Percentiles rank a stretch among this genome's conserved stretches.
Conservation (phyloP, 1,140 invertebrate species). For the Nymphalis io region DNA sequence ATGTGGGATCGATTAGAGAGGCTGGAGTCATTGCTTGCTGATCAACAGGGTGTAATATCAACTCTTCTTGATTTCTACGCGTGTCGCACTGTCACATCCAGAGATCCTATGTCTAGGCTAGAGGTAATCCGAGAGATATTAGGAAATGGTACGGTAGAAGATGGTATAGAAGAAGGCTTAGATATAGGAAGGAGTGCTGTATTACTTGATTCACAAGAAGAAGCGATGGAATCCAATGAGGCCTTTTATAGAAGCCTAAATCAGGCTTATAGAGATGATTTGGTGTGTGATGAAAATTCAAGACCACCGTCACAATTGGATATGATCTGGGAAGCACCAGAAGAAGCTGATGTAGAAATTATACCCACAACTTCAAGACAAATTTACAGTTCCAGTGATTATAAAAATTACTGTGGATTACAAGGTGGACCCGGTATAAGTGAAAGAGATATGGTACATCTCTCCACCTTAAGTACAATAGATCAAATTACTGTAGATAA, state of each 20-base stretch:
- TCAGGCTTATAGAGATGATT: conserved; percentile 91
- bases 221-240: conserved; percentile 88
- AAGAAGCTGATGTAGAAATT: conserved; percentile 81
- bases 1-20: conserved; percentile 97
- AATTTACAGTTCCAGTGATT: conserved; percentile 88
- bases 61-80: conserved; percentile 92
- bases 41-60: conserved; percentile 95
- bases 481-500: conserved; percentile 89
- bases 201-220: conserved; percentile 68
- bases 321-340: conserved; percentile 90
- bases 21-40: conserved; percentile 92
- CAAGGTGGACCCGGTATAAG: conserved; percentile 86
- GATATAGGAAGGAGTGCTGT: conserved; percentile 75
- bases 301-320: conserved; percentile 86
- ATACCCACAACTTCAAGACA: conserved; percentile 78
- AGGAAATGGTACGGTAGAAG: conserved; percentile 82
- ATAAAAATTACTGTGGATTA: conserved; percentile 87
- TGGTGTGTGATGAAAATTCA: conserved; percentile 84
- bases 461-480: conserved; percentile 87
- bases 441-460: conserved; percentile 88
- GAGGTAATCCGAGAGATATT: conserved; percentile 83
- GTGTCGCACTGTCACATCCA: conserved; percentile 71
- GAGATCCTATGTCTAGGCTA: conserved; percentile 76
- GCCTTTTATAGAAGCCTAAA: conserved; percentile 94
- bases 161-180: conserved; percentile 83